Evolutionary conservation across 2,888 invertebrate genomes (phyloP), one percentile per base, ranked within the genome.

Genomic region (Agapostemon virescens): DNA sequence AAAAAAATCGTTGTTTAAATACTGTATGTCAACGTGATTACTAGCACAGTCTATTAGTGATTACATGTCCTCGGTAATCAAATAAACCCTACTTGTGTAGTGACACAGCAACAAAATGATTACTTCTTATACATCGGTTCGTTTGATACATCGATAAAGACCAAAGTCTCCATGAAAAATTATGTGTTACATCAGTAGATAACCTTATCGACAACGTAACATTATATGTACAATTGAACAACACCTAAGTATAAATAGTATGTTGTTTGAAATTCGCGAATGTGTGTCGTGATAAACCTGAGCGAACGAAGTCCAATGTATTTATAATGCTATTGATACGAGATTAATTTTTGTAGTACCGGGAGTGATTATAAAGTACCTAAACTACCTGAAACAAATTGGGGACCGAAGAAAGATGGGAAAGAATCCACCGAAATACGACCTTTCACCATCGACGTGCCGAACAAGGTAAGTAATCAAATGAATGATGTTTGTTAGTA

Each of bases 381-480:
- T 0, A 79, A 84, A 30, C 76, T 90, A 30, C 81, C 93, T 0
- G 92, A 94, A 6, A 92, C 93, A 30, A 95, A 95, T 93, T 96
- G 96, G 95, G 95, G 95, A 0, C 91, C 93, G 0, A 94, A 94
- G 52, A 89, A 93, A 42, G 74, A 79, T 38, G 79, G 66, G 2
- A 78, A 63, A 6, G 87, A 93, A 33, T 95, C 95, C 87, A 89
- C 91, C 0, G 93, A 94, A 30, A 94, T 96, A 74, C 93, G 93
- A 79, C 94, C 95, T 0, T 96, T 94, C 88, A 93, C 93, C 88
- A 94, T 96, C 79, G 93, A 95, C 73, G 93, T 96, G 77, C 90
- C 95, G 0, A 93, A 95, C 89, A 93, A 94, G 93, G 96, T 96
- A 80, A 80, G 75, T 77, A n/a, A n/a, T 7, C 13, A 30, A 30